Base-by-base conservation (phyloP, 1,140 invertebrate genomes). In the Penaeus vannamei region DNA sequence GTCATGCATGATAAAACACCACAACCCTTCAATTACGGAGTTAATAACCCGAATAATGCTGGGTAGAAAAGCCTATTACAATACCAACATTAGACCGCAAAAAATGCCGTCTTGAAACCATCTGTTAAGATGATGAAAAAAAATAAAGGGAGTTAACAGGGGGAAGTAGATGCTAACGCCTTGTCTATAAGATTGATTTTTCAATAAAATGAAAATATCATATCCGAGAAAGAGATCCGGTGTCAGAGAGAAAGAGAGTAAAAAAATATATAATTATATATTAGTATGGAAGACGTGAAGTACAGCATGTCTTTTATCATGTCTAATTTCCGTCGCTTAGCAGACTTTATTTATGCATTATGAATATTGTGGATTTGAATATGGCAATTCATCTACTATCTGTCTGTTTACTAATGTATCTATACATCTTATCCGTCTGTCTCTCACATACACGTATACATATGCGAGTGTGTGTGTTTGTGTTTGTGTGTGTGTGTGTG, bases 11-110 rank as follows among this genome's bases (percentile, higher is more conserved):
- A 84, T 69, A 84, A 66, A 66, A 36, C 83, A 42, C 84, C 84
- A 72, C 84, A 23, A 46, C 84, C 84, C 64, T 46, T 64, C 84
- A 42, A 72, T 85, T 61, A 86, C 72, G 36, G 29, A 29, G 4
- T 61, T 86, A 61, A 86, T 86, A 61, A 61, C 46, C 85, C 72
- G 42, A 59, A 79, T 77, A 77, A 62, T 46, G n/a, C 26, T 59
- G 72, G 72, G 36, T 53, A n/a, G 72, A 86, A 80, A 86, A 86
- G 85, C 60, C 85, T 79, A 62, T 86, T 85, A 77, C 69, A 32
- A 86, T 79, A 86, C 26, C 62, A 66, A 84, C 61, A 23, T 66
- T 19, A n/a, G 7, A 29, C 5, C 42, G 20, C 61, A 42, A 29
- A 66, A 42, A 53, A 53, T 17, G 17, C 53, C 17, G 53, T 53